Evolutionary conservation across 2,113 vertebrate genomes (phyloP), one percentile per base, ranked within the genome.

Genomic region (Bostrychus sinensis): DNA sequence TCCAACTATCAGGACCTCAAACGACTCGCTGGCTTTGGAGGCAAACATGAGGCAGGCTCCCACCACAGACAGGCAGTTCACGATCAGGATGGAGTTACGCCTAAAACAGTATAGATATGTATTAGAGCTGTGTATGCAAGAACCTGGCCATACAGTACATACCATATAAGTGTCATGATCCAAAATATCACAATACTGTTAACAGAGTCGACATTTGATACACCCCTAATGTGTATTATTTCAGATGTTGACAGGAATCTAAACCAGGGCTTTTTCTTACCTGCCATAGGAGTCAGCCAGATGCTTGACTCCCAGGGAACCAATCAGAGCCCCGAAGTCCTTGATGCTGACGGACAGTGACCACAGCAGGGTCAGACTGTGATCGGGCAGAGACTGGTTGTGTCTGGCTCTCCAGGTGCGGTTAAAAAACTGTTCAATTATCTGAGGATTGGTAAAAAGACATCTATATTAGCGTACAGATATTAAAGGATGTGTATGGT

Each of bases 331-430:
- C 39, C 92, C 92, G 12, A 94, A 92, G 73, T 93, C 92, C 77
- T 93, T 93, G 20, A 92, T 92, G 75, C 92, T 93, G 83, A 94
- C 92, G 1, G 92, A 92, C 38, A 93, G 80, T 0, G 93, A 92
- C 92, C 92, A 94, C 55, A 93, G 85, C 5, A 93, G 81, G 14
- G 89, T 91, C 57, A 93, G 83, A 65, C 85, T 92, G 73, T 89
- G 82, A 8, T 91, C 90, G 4, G 91, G 76, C 38, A 93, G 89
- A 7, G 90, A 83, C 46, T 89, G 71, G 70, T 92, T 91, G 71
- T 91, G 82, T 53, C 89, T 88, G 56, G 70, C 77, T 64, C 51
- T 88, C 93, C 91, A 93, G 39, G 92, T 93, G 56, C 64, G 46
- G 50, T 93, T 94, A 69, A 93, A 93, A 75, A 94, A 93, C 70